A percentile compares a stretch with the other conserved stretches of the same genome.
Conservation (phyloP, 2,113 vertebrate species). For the Zosterops japonicus region DNA sequence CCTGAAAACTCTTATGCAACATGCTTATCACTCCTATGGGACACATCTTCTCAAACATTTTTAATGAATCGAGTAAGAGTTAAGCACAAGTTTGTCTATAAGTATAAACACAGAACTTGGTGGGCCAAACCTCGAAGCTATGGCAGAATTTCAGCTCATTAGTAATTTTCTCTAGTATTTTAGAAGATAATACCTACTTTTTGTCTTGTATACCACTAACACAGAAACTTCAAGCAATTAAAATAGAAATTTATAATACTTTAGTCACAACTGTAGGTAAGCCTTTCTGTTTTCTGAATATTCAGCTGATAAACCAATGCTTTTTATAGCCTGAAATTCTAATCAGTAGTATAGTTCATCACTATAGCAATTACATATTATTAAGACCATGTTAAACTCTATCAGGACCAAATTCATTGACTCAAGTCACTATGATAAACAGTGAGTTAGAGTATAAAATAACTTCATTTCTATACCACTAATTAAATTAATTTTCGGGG, state of each 20-base stretch:
- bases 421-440: not conserved
- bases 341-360: not conserved
- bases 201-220: not conserved
- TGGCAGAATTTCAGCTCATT: not conserved
- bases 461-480: not conserved
- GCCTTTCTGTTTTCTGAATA: not conserved
- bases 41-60: not conserved
- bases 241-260: not conserved
- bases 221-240: not conserved
- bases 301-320: not conserved
- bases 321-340: not conserved
- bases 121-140: not conserved
- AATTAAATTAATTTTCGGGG: not conserved
- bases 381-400: not conserved
- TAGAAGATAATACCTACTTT: not conserved
- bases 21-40: not conserved
- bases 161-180: not conserved
- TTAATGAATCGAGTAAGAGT: not conserved
- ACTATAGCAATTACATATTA: not conserved
- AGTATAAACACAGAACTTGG: not conserved
- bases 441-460: not conserved
- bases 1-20: not conserved
- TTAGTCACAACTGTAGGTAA: not conserved
- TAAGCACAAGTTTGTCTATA: not conserved
- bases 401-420: not conserved